Percentiles rank a stretch among this genome's conserved stretches.
Conservation (phyloP, 2,113 vertebrate genomes). For the Misgurnus anguillicaudatus region DNA sequence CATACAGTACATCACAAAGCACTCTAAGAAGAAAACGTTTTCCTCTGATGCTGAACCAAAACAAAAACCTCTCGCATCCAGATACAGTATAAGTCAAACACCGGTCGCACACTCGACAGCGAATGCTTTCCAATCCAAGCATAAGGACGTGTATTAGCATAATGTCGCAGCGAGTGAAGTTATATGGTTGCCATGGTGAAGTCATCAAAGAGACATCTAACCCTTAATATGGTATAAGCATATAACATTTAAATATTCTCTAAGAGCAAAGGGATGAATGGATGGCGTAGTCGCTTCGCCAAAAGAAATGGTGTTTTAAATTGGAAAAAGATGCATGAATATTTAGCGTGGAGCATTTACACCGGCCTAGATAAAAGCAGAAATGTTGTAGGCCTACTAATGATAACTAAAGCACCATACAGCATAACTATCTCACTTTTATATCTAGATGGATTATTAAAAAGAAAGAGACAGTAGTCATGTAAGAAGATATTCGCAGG, state of each 20-base stretch:
- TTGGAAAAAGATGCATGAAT: slow-evolving; percentile 13
- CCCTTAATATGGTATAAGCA: slow-evolving; percentile 26
- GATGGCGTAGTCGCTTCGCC: neutral
- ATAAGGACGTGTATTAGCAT: neutral
- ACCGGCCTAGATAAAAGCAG: neutral
- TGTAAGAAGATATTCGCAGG: neutral
- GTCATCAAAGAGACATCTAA: slow-evolving; percentile 30
- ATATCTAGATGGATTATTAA: neutral
- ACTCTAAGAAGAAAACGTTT: no score
- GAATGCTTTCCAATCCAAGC: no score
- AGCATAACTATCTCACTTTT: neutral
- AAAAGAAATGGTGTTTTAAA: slow-evolving; percentile 19
- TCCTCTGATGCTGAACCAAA: neutral
- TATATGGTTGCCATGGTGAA: slow-evolving; percentile 32
- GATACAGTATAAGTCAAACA: no score
- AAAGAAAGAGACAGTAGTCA: neutral
- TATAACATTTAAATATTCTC: slow-evolving; percentile 33
- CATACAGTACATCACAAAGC: no score
- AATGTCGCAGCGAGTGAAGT: slow-evolving; percentile 20
- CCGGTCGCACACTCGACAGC: no score
- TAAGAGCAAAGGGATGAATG: neutral
- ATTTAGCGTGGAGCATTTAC: neutral
- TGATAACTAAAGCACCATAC: neutral
- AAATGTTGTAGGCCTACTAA: neutral
- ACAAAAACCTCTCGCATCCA: neutral